These are phyloP conservation scores for Lydus trimaculatus DNA, from an alignment of 2,888 invertebrate genomes.

Conservation along the genomic window DNA sequence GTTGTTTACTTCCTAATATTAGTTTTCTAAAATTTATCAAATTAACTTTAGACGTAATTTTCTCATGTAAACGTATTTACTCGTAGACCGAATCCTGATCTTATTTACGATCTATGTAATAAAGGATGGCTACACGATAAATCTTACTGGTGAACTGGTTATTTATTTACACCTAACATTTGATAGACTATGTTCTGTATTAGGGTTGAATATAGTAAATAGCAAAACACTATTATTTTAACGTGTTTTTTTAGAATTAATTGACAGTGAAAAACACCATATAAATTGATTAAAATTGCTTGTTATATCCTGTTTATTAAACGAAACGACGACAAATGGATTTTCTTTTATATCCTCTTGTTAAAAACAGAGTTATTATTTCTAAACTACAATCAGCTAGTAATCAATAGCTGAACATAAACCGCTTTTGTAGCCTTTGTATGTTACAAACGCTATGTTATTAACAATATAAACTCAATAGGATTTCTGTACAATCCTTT, in stretches of 20 bases:
- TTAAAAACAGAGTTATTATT: slow-evolving; percentile 16
- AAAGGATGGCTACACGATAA: slow-evolving; percentile 33
- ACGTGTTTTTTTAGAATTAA: too few relatives aligned
- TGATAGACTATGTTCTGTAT: slow-evolving; percentile 35
- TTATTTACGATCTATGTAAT: slow-evolving; percentile 35
- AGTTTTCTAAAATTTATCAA: slow-evolving; percentile 19
- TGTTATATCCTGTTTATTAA: slow-evolving; percentile 26
- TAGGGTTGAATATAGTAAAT: slow-evolving; percentile 22
- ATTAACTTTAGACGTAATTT: slow-evolving; percentile 29
- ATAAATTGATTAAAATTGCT: slow-evolving; percentile 18
- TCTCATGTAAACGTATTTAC: slow-evolving; percentile 29
- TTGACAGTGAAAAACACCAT: neutral
- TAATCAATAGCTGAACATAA: slow-evolving; percentile 12
- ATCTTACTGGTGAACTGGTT: slow-evolving; percentile 33
- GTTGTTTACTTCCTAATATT: neutral
- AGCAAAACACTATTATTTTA: slow-evolving; percentile 21
- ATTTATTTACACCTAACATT: slow-evolving; percentile 34
- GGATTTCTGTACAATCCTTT: neutral
- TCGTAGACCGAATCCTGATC: slow-evolving; percentile 29
- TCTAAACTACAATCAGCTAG: neutral
- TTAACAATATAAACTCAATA: neutral
- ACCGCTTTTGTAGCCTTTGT: slow-evolving; percentile 13
- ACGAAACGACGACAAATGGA: slow-evolving; percentile 25
- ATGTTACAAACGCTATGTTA: neutral
- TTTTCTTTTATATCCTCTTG: slow-evolving; percentile 29